These are phyloP conservation scores for Aphelenchoides avenae DNA, from an alignment of 1,140 invertebrate species.

Conservation along the genomic window DNA sequence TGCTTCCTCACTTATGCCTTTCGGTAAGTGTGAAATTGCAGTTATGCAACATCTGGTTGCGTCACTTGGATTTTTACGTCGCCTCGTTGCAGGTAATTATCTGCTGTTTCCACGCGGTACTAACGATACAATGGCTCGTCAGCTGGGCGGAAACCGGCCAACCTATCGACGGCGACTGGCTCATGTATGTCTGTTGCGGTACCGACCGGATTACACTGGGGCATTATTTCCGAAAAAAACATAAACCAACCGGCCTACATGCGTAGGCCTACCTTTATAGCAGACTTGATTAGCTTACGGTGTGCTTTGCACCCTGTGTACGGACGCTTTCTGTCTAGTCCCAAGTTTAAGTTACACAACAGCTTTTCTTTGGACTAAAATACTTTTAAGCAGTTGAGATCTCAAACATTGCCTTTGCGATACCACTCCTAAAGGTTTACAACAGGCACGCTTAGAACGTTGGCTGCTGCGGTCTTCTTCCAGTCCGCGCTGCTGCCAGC, in stretches of 20 bases:
- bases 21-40: too few relatives aligned
- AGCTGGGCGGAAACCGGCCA: neutral
- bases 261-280: too few relatives aligned
- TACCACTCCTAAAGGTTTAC: neutral
- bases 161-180: conserved; percentile 6
- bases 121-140: conserved; percentile 3
- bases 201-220: neutral
- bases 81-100: too few relatives aligned
- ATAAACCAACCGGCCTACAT: too few relatives aligned
- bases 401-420: neutral
- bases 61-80: too few relatives aligned
- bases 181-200: too few relatives aligned
- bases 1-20: conserved; percentile 20
- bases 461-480: neutral
- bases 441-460: neutral
- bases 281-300: too few relatives aligned
- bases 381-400: neutral
- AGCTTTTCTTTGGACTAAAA: conserved; percentile 1
- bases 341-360: neutral
- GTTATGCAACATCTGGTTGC: too few relatives aligned
- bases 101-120: conserved; percentile 5
- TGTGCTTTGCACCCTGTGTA: neutral
- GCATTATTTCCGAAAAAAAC: conserved; percentile 1
- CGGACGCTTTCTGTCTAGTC: neutral
- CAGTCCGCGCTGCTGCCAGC: conserved; percentile 7